Conservation (phyloP, 2,113 vertebrate genomes). For the Heloderma charlesbogerti region DNA sequence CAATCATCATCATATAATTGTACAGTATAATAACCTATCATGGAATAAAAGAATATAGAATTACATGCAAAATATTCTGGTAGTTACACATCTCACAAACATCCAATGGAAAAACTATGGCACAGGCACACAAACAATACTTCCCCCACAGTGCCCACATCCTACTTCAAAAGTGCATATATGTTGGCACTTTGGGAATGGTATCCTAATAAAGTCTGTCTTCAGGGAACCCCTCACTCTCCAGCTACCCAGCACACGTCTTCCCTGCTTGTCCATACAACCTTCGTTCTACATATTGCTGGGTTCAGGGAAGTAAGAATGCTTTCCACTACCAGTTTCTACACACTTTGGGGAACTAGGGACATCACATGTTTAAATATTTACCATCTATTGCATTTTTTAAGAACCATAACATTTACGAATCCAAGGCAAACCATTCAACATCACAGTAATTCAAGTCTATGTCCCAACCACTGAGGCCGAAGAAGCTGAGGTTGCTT, state of each 20-base stretch:
- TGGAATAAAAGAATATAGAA: not conserved
- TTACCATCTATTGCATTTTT: conserved; percentile 22
- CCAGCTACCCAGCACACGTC: not conserved
- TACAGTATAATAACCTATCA: not conserved
- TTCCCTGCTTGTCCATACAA: not conserved
- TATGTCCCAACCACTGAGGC: no score
- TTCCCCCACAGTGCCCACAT: not conserved
- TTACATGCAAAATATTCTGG: not conserved
- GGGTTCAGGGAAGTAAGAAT: not conserved
- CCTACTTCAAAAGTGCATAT: not conserved
- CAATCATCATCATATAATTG: not conserved
- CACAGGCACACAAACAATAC: not conserved
- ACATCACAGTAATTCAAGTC: no score
- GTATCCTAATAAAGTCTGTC: not conserved
- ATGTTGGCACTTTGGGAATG: not conserved
- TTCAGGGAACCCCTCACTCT: not conserved
- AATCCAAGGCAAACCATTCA: no score
- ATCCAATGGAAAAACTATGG: not conserved
- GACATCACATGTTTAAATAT: conserved; percentile 19
- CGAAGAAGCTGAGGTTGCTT: no score
- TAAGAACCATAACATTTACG: conserved; percentile 6
- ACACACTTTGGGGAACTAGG: conserved; percentile 9
- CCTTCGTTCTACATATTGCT: not conserved
- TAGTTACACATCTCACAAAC: not conserved
- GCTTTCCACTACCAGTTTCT: not conserved